phyloP scores from a whole-genome alignment of 2,113 vertebrate genomes.

The Chlamydotis undulata region DNA sequence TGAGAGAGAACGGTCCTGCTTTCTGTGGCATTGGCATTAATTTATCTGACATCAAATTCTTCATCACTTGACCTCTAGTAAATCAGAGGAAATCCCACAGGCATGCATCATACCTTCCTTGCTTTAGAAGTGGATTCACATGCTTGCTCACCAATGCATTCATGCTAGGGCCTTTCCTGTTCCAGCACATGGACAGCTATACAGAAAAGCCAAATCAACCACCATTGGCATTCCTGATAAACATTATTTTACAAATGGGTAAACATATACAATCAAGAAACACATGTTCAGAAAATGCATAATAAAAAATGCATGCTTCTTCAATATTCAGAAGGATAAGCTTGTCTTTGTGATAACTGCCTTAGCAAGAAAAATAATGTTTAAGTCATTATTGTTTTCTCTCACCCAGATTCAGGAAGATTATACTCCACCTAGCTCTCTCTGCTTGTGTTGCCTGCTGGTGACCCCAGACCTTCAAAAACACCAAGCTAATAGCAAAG shows the following conservation, averaged over 20 bases:
- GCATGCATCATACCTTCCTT: neutral
- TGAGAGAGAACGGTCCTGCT: neutral
- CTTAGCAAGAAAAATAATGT: neutral
- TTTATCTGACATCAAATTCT: neutral
- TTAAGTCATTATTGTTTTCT: neutral
- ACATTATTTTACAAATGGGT: neutral
- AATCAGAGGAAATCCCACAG: neutral
- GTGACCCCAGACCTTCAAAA: neutral
- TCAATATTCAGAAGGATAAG: neutral
- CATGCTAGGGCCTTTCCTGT: neutral
- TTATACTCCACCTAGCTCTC: neutral
- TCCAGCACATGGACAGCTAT: neutral
- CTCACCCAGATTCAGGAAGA: neutral
- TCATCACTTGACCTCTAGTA: neutral
- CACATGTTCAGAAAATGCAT: neutral
- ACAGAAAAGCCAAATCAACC: neutral
- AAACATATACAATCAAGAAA: neutral
- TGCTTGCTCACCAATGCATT: neutral
- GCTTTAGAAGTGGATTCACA: neutral
- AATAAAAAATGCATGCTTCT: neutral
- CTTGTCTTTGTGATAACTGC: neutral
- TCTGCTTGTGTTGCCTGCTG: neutral
- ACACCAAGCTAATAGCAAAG: neutral
- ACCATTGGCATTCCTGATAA: neutral
- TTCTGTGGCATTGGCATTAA: neutral